Evolutionary conservation across 1,140 invertebrate species (phyloP), one percentile per base, ranked within the genome.

Genomic region (Apis laboriosa): DNA sequence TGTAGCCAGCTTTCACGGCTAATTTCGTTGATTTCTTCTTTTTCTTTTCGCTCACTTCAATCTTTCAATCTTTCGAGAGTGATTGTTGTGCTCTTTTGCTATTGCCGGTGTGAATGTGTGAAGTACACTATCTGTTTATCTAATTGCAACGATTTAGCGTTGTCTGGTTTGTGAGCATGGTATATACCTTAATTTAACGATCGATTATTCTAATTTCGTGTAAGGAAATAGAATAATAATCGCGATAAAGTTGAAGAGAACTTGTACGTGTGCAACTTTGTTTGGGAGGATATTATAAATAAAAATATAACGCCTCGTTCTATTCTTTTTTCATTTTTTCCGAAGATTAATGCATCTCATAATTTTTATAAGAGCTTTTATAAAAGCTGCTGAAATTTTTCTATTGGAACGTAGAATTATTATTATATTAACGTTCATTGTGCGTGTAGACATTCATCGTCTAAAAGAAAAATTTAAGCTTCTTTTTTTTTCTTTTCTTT

Each of bases 11-110:
- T 83, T 76, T 66, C 66, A 70, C 56, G 77, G n/a, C 28, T 17
- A 66, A 61, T 61, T 81, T 68, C 75, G 71, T 83, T 77, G 80
- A 86, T 86, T 83, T 76, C 84, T 43, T 43, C 34, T 43, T 43
- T 7, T 43, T 7, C 34, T 43, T 43, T 4, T 43, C 34, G 34
- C 34, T 43, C 34, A 43, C 5, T 43, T 43, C 34, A 43, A 66
- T 73, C 77, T 74, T 64, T 86, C 83, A 73, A 66, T 70, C 53
- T 77, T 83, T 76, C 56, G 21, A 70, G 70, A 72, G 64, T 83
- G 63, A 77, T 86, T 75, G 75, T 86, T 81, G 85, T 84, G 67
- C 66, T 34, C 34, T 34, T 34, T 66, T 84, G 58, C 67, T 66
- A 61, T 15, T 64, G 77, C 70, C 74, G 56, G 61, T 34, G 34